Base-by-base conservation (phyloP, 2,113 vertebrate genomes). In the Stigmatopora argus region DNA sequence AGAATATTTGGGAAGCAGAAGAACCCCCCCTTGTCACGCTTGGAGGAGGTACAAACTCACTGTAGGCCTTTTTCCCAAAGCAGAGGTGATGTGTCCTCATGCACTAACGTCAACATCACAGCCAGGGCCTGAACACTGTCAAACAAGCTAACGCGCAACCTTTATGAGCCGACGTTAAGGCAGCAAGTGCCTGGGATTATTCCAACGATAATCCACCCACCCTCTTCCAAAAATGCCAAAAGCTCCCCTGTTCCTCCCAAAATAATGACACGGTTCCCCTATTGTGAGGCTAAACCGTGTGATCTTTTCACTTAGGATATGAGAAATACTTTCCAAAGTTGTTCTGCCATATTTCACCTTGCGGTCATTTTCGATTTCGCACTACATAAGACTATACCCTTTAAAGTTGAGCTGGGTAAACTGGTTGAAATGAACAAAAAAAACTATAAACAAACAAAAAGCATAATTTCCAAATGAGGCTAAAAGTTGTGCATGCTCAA, bases 81-180 rank as follows among this genome's bases (percentile, higher is more conserved):
- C 80, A 87, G 86, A 86, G 80, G 81, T 84, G 83, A 86, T 73
- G 78, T 85, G 81, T 85, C 81, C 77, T 69, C 64, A 65, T 70
- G 77, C 71, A 80, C 85, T 78, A 83, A 75, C 75, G 82, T 89
- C 87, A 87, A 66, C 65, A 67, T 73, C 69, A 46, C 81, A 73
- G 82, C 75, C 75, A 51, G 80, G 64, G 63, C 75, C 52, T 14
- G 41, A 66, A 73, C 62, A 57, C 86, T 86, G 86, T 88, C 86
- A 86, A 81, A 84, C 69, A 82, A 64, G 65, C 79, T 87, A 79
- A 77, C 70, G 47, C 75, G 70, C 83, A 87, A 87, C 87, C 87
- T 89, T 88, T 85, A 73, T 81, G 47, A 61, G 17, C 55, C 70
- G 46, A 75, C 26, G 11, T 67, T 82, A 74, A 83, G 66, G 18